Base-by-base conservation (phyloP, 2,888 invertebrate species). In the Scelioninae gen. 2 region DNA sequence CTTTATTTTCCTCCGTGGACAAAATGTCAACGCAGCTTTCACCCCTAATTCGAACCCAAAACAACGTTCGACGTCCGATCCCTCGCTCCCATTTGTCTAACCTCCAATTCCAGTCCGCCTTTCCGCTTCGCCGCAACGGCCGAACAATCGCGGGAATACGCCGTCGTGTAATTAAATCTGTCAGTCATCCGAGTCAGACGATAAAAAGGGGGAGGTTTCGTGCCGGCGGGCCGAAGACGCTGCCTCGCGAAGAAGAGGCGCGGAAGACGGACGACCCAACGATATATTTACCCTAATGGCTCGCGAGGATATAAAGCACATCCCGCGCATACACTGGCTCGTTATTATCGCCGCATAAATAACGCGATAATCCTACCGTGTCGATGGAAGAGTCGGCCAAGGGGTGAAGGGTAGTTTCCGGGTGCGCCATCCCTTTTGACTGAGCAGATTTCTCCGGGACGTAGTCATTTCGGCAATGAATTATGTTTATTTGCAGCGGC, bases 331-430 rank as follows among this genome's bases (percentile, higher is more conserved):
- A 84, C 78, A 82, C 82, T 83, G 84, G 83, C 83, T 85, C 85
- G 85, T 85, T 85, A 86, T 86, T 85, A 86, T 86, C 85, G 82
- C 84, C 82, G 82, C 82, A 85, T 85, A 86, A 86, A 86, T 85
- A 85, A 85, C 85, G 81, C 80, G 85, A 85, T 85, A 85, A 86
- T 86, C 85, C 84, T 76, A 77, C 77, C 77, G 79, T 81, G 78
- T 79, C 79, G 76, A 78, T 79, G 75, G 75, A 78, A 74, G 74
- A 76, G 58, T 74, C 76, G 60, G 63, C 50, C 60, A 46, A 69
- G 69, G 69, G 60, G 55, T 60, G 69, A 68, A 68, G 73, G 69
- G 69, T 69, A 48, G 55, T 65, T 64, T 60, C 50, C 64, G 22
- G 58, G 50, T 28, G n/a, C 22, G 22, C 70, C 18, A 55, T 61